Base-by-base conservation (phyloP, 2,888 invertebrate genomes). In the Idaea biselata region DNA sequence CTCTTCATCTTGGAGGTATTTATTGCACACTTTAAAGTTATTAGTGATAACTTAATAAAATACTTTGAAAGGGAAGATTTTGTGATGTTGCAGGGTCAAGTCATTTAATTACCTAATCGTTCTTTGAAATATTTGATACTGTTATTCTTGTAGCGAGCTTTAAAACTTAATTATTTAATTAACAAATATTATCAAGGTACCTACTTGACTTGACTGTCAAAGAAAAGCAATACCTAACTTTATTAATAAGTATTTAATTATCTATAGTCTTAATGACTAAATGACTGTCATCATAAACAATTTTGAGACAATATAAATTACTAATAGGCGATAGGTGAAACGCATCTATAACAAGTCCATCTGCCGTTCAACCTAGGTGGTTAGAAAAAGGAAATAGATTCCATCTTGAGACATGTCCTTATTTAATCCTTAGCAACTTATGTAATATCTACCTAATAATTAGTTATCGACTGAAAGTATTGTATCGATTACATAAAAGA, bases 1-100 rank as follows among this genome's bases (percentile, higher is more conserved):
- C 71, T 64, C 68, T 73, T 44, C 60, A 67, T 62, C 63, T 62
- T 61, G 58, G 63, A 60, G 59, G 61, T 63, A 65, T 68, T 71
- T 70, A 72, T 62, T 61, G 64, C 66, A 64, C 64, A 63, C 60
- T 68, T 65, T 63, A 57, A 67, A 63, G 16, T 59, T 56, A 56
- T 56, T 44, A 44, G 44, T 44, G 44, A 44, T 44, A 44, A 44
- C 44, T 44, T 44, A 44, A 44, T 44, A 44, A 44, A 44, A 44
- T 44, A 44, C 44, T 44, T 44, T 44, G 44, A 44, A 14, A 44
- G 11, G 14, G 44, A 44, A 8, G 44, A 44, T 44, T 44, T 44
- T 44, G 14, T 44, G 44, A 14, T 44, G 44, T 44, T 44, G 44
- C 1, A 44, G 44, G 14, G 44, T 44, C 44, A 44, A 44, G 44